phyloP scores from a whole-genome alignment of 2,888 invertebrate genomes.

The Drosophila anceps region DNA sequence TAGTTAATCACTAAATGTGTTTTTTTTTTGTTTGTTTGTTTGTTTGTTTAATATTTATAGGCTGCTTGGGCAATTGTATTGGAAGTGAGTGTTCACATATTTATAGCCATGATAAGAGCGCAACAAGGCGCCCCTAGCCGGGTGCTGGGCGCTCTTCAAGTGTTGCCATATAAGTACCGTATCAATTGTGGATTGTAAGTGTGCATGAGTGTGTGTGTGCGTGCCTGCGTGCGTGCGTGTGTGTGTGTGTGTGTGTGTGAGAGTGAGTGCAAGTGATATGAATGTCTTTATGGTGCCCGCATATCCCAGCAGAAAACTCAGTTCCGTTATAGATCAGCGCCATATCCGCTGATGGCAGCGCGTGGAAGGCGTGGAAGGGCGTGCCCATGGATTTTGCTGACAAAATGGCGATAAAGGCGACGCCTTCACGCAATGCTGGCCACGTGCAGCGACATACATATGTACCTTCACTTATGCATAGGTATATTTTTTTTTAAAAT shows the following conservation, averaged over 20 bases:
- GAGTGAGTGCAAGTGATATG: neutral
- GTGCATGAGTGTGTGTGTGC: neutral
- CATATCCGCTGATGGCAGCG: slow-evolving; percentile 27
- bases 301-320: neutral
- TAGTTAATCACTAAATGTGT: slow-evolving; percentile 34
- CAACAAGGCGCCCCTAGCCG: slow-evolving; percentile 19
- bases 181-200: slow-evolving; percentile 14
- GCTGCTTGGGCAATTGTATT: slow-evolving; percentile 44
- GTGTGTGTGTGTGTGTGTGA: neutral
- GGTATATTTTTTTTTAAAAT: neutral
- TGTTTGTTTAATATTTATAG: slow-evolving; percentile 26
- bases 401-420: slow-evolving; percentile 27
- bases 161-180: slow-evolving; percentile 22
- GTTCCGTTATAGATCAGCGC: slow-evolving; percentile 41
- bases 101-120: slow-evolving; percentile 66
- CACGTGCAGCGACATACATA: slow-evolving; percentile 15
- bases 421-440: slow-evolving; percentile 48
- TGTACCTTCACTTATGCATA: no score
- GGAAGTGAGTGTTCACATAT: slow-evolving; percentile 47
- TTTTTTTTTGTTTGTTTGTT: slow-evolving; percentile 6
- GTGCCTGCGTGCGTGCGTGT: neutral
- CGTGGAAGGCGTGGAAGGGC: neutral
- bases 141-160: slow-evolving; percentile 13
- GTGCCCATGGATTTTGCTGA: slow-evolving; percentile 11
- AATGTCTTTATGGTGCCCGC: slow-evolving; percentile 7